Percentiles rank a stretch among this genome's conserved stretches.
phyloP scores from a whole-genome alignment of 2,888 invertebrate genomes.

The Brenthis hecate region DNA sequence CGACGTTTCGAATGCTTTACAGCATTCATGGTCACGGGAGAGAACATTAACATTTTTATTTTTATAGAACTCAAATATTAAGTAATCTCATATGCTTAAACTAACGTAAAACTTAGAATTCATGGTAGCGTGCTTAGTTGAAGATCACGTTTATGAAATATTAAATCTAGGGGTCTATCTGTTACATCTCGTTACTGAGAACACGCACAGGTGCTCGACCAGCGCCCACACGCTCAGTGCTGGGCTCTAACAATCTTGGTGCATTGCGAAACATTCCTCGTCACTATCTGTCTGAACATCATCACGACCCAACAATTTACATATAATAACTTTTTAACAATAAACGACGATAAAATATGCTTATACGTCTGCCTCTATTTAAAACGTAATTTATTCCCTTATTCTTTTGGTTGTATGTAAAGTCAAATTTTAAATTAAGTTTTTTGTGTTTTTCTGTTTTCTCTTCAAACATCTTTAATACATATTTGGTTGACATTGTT shows the following conservation, averaged over 20 bases:
- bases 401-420: background rate
- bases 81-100: conserved; percentile 13
- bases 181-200: conserved; percentile 54
- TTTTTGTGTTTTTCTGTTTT: background rate
- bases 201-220: conserved; percentile 61
- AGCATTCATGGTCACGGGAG: too few species aligned
- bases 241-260: conserved; percentile 73
- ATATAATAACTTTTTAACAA: conserved; percentile 81
- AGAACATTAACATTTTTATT: too few species aligned
- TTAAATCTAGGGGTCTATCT: conserved; percentile 71
- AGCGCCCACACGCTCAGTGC: conserved; percentile 58
- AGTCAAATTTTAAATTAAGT: background rate
- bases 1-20: too few species aligned
- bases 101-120: conserved; percentile 48
- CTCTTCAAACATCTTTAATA: background rate
- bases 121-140: conserved; percentile 61
- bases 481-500: conserved; percentile 7
- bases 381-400: conserved; percentile 52
- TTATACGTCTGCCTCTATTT: conserved; percentile 56
- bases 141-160: conserved; percentile 80
- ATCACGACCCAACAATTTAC: conserved; percentile 80
- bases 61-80: too few species aligned
- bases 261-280: conserved; percentile 77
- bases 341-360: conserved; percentile 69
- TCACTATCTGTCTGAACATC: conserved; percentile 78